These are phyloP conservation scores for Dendrolimus punctatus DNA, from an alignment of 1,140 invertebrate species.

Conservation along the genomic window DNA sequence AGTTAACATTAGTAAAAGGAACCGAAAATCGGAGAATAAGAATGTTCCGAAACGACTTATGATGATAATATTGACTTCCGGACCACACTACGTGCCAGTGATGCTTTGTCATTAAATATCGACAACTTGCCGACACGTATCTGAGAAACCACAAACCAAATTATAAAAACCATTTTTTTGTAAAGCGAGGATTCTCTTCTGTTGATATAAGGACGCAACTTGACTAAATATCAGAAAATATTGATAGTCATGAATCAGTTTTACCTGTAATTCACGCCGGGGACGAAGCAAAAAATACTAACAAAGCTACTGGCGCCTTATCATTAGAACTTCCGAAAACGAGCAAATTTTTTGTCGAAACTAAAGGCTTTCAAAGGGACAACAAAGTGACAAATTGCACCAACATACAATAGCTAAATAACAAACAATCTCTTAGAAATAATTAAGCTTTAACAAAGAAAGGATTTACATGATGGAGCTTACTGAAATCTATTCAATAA, in stretches of 20 bases:
- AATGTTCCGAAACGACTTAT: slow-evolving; percentile 20
- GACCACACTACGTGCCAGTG: slow-evolving; percentile 30
- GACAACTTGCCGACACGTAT: slow-evolving; percentile 24
- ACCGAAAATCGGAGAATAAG: slow-evolving; percentile 21
- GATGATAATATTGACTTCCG: slow-evolving; percentile 49
- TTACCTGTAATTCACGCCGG: slow-evolving; percentile 34
- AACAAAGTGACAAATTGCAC: slow-evolving; percentile 64
- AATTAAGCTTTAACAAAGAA: slow-evolving; percentile 21
- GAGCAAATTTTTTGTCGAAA: slow-evolving; percentile 40
- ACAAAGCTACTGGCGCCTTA: slow-evolving; percentile 63
- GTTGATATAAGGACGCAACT: slow-evolving; percentile 14
- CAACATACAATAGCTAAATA: slow-evolving; percentile 39
- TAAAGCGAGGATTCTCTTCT: background rate
- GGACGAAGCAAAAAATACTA: slow-evolving; percentile 28
- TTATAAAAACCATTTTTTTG: background rate
- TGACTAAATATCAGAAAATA: slow-evolving; percentile 12
- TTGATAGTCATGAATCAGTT: slow-evolving; percentile 9
- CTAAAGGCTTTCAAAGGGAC: slow-evolving; percentile 53
- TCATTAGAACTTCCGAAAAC: slow-evolving; percentile 66
- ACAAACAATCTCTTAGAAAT: slow-evolving; percentile 27
- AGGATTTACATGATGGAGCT: slow-evolving; percentile 19
- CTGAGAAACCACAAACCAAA: slow-evolving; percentile 19
- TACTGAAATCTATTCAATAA: too few species aligned
- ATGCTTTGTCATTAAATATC: slow-evolving; percentile 28
- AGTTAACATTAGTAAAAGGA: slow-evolving; percentile 17